Percentiles rank a stretch among this genome's conserved stretches.
These are phyloP conservation scores for Drosophila subpulchrella DNA, from an alignment of 1,140 invertebrate genomes.

Conservation along the genomic window DNA sequence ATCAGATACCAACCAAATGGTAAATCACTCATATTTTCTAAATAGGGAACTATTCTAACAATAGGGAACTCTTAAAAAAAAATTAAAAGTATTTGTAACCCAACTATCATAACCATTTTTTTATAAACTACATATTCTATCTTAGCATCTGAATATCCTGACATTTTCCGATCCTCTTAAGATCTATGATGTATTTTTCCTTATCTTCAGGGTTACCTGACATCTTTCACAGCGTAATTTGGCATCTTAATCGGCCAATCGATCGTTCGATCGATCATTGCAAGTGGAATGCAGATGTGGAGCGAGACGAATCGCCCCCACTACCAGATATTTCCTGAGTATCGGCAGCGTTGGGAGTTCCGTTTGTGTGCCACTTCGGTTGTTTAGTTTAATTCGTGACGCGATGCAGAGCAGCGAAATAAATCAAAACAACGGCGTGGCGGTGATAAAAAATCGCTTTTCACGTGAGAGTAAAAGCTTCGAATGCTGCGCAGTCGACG, in stretches of 20 bases:
- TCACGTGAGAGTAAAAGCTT: constrained; percentile 79
- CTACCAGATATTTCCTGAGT: constrained; percentile 18
- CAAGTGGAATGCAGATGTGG: neutral
- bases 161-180: neutral
- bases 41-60: too few relatives aligned
- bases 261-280: constrained; percentile 1
- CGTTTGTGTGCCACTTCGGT: constrained; percentile 52
- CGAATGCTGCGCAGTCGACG: constrained; percentile 18
- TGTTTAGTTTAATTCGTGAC: constrained; percentile 80
- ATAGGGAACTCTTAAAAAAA: too few relatives aligned
- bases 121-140: too few relatives aligned
- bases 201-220: neutral
- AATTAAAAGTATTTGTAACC: too few relatives aligned
- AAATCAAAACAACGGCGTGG: constrained; percentile 40
- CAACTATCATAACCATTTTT: too few relatives aligned
- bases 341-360: constrained; percentile 31
- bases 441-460: constrained; percentile 56
- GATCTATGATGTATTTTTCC: neutral
- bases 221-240: constrained; percentile 4
- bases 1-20: too few relatives aligned
- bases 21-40: too few relatives aligned
- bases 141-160: too few relatives aligned
- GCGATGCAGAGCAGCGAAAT: constrained; percentile 59
- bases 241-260: neutral
- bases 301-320: neutral